phyloP scores from a whole-genome alignment of 2,797 vertebrate species.

The Phyllotis vaccarum region DNA sequence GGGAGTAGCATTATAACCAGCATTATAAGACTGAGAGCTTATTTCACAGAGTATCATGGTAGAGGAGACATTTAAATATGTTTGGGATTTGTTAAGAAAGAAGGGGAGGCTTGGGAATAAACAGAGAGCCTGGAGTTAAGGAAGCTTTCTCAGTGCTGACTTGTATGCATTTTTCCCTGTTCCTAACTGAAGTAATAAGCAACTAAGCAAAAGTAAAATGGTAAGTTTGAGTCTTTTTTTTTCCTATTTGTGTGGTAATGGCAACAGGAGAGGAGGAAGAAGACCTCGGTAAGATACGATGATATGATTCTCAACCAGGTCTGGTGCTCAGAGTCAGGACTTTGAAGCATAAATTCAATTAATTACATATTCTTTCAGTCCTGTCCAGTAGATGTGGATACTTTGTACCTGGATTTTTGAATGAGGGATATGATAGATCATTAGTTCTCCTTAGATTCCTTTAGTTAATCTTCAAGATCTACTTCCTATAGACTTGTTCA shows the following conservation, averaged over 20 bases:
- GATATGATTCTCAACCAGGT: background rate
- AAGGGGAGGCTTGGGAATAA: background rate
- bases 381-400: background rate
- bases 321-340: background rate
- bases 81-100: background rate
- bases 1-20: background rate
- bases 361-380: background rate
- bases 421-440: background rate
- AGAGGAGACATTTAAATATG: background rate
- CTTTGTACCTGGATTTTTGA: background rate
- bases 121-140: fast-evolving
- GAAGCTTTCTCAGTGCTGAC: background rate
- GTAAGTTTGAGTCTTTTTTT: background rate
- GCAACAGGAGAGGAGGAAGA: background rate
- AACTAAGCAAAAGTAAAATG: background rate
- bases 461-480: background rate
- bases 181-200: background rate
- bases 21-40: constrained; percentile 5
- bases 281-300: background rate
- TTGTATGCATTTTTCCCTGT: background rate
- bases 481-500: background rate
- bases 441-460: background rate
- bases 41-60: background rate
- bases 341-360: background rate
- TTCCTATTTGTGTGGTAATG: background rate